These are phyloP conservation scores for Pachyramphus minor DNA, from an alignment of 2,113 vertebrate genomes.

Conservation along the genomic window DNA sequence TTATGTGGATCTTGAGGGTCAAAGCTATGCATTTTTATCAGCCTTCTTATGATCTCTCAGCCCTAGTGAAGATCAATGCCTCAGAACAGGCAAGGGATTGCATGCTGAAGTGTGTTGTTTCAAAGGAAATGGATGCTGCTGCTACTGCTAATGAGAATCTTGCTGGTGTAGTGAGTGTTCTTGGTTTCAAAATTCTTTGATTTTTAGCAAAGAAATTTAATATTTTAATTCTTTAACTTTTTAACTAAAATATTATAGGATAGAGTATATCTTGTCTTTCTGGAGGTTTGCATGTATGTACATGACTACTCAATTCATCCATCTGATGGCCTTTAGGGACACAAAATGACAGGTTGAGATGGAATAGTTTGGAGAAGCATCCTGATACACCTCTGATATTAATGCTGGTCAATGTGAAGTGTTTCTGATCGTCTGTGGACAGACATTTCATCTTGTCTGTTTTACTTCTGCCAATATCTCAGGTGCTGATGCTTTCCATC, in stretches of 20 bases:
- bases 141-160: background rate
- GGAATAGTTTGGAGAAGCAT: background rate
- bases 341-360: background rate
- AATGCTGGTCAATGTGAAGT: background rate
- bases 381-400: background rate
- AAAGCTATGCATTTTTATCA: slow-evolving; percentile 67
- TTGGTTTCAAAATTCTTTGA: background rate
- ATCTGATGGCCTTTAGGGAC: background rate
- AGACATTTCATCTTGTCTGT: background rate
- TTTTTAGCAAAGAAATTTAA: background rate
- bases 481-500: background rate
- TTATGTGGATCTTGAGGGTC: slow-evolving; percentile 48
- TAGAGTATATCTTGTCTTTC: background rate
- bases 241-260: background rate
- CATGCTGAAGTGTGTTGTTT: slow-evolving; percentile 12
- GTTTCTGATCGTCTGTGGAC: background rate
- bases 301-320: background rate
- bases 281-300: background rate
- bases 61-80: slow-evolving; percentile 17
- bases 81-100: slow-evolving; percentile 1
- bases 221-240: background rate
- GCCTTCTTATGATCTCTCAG: slow-evolving; percentile 34
- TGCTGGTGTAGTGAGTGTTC: background rate
- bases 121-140: background rate
- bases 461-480: background rate